Percentiles rank a stretch among this genome's conserved stretches.
Conservation (phyloP, 2,113 vertebrate genomes). For the Bambusicola thoracicus region DNA sequence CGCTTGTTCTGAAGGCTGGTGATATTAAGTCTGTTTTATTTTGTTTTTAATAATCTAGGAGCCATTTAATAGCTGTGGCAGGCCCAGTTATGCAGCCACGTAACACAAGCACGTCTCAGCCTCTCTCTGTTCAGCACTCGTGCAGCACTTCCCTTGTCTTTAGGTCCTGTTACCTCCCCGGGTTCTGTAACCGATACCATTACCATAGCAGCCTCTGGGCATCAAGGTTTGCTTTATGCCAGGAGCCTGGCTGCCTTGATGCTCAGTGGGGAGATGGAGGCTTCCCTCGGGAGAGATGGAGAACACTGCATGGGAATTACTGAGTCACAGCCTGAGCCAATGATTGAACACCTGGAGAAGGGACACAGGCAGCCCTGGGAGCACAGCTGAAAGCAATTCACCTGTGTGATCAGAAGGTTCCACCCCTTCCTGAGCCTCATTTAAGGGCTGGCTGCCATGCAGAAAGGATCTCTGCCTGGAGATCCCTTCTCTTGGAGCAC, state of each 20-base stretch:
- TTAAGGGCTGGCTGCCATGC: too few species aligned
- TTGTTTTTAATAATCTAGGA: neutral
- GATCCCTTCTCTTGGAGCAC: too few species aligned
- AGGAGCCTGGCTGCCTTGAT: neutral
- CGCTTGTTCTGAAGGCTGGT: neutral
- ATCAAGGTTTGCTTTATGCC: neutral
- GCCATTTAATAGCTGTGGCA: neutral
- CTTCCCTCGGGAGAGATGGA: neutral
- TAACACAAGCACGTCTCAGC: neutral
- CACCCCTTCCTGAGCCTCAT: too few species aligned
- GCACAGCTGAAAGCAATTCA: too few species aligned
- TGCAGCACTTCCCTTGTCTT: neutral
- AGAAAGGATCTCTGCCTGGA: too few species aligned
- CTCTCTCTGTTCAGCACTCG: neutral
- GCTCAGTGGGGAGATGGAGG: neutral
- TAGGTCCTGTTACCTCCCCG: neutral
- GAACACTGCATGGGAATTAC: neutral
- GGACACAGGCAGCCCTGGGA: too few species aligned
- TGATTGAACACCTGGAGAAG: too few species aligned
- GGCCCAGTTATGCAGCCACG: rapidly evolving
- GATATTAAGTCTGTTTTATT: neutral
- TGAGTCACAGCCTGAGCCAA: too few species aligned
- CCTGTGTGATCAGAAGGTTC: too few species aligned
- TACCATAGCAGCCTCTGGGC: conserved; percentile 15
- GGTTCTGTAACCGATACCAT: neutral